Base-by-base conservation (phyloP, 2,797 vertebrate species). In the Neostethus bicornis region DNA sequence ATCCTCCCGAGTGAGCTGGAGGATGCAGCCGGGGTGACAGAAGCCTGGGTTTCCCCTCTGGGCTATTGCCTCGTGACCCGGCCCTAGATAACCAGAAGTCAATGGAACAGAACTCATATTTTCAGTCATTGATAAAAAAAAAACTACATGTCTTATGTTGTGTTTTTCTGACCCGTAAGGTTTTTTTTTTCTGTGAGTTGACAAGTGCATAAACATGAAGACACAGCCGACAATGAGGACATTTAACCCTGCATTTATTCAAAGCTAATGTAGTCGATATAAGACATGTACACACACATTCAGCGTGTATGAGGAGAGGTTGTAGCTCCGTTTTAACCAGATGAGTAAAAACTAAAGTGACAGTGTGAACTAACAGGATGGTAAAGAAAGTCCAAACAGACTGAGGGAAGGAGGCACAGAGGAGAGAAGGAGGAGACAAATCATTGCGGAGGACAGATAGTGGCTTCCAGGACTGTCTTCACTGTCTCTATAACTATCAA, bases 341-440 rank as follows among this genome's bases (percentile, higher is more conserved):
- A 73, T 87, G 88, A 90, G 73, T 59, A 55, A 82, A 86, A 89
- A 61, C 63, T 78, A 74, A 86, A 89, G 80, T 89, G 89, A 89
- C 85, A 85, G 66, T 20, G 54, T 73, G 66, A 89, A 85, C 52
- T 86, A 83, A 78, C 61, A 61, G 78, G 64, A 74, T 59, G 68
- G 68, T 58, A 66, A 69, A 43, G 57, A 70, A 59, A 63, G 61
- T 76, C 71, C 68, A 79, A 74, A 79, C 66, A 77, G 79, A 86
- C 76, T 26, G 77, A 75, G 82, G 78, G 80, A 80, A 82, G 83
- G 77, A 84, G 74, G 77, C 66, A 74, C 65, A 69, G 75, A 83
- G 80, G 81, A 85, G 73, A 75, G 45, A 54, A 66, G 57, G 74
- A 79, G 74, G 72, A 69, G 71, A 79, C 66, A 67, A 61, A 84